A percentile compares a stretch with the other conserved stretches of the same genome.
Evolutionary conservation across 1,140 invertebrate species (phyloP).

Genomic region (Dermatophagoides farinae): DNA sequence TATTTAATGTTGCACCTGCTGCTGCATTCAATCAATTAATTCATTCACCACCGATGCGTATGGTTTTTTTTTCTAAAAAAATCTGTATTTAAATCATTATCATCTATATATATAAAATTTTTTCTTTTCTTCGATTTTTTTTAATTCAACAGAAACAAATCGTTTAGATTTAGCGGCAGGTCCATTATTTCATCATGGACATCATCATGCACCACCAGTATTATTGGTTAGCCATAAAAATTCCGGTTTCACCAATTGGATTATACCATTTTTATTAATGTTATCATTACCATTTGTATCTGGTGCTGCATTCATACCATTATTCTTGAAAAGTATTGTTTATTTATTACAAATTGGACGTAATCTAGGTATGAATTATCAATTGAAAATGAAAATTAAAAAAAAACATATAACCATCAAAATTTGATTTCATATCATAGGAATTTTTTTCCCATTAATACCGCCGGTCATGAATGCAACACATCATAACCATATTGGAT

Average conservation of each 20-base stretch:
- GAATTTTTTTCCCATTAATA: constrained; percentile 4
- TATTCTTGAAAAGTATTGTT: constrained; percentile 6
- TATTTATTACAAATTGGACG: constrained; percentile 7
- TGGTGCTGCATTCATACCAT: constrained; percentile 6
- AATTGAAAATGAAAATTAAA: background rate
- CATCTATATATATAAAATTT: too few species aligned
- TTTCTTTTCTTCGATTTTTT: background rate
- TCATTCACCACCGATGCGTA: too few species aligned
- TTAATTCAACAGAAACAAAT: background rate
- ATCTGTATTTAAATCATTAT: too few species aligned
- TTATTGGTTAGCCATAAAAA: constrained; percentile 1
- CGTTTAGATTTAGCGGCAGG: background rate
- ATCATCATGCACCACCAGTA: background rate
- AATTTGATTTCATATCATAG: background rate
- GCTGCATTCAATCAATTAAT: too few species aligned
- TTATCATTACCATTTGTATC: constrained; percentile 5
- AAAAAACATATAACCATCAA: too few species aligned
- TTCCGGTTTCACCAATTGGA: background rate
- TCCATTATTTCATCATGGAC: background rate
- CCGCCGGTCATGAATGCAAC: constrained; percentile 2
- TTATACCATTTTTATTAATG: background rate
- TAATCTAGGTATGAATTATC: constrained; percentile 13
- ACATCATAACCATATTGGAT: too few species aligned
- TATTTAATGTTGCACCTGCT: too few species aligned
- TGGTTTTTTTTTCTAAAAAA: too few species aligned